Evolutionary conservation across 1,140 invertebrate genomes (phyloP), one percentile per base, ranked within the genome.

Genomic region (Wasmannia auropunctata): DNA sequence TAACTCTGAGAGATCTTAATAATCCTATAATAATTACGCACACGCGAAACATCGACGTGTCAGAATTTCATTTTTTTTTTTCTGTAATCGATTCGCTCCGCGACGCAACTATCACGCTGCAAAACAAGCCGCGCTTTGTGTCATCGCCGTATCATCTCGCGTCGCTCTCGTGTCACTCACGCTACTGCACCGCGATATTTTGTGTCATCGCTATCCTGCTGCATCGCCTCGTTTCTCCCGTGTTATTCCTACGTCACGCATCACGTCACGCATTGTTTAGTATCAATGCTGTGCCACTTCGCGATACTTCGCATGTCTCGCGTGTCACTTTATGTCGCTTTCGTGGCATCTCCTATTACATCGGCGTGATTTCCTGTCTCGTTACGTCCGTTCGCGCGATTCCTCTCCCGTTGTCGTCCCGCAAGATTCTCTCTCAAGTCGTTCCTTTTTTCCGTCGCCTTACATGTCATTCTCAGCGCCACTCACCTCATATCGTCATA

Each of bases 281-380:
- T 83, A 83, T 83, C 79, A 83, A 83, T 83, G 79, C 51, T 83
- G 67, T 83, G 67, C 79, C 79, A 83, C 67, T 83, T 74, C 51
- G 79, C 51, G 67, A 83, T 83, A 83, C 79, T 83, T 83, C 25
- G 79, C 40, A 69, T 83, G 67, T 81, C 79, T 81, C 79, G 67
- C 56, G 37, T 83, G 79, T 83, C 79, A 83, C 79, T 83, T 83
- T 83, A 72, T 83, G 67, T 83, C 65, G 79, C 67, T 83, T 83
- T 74, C 67, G 79, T 58, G 79, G 51, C 51, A 28, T 58, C 79
- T 83, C 58, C 60, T 40, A 51, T 87, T 74, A 85, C 77, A 74
- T 72, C 65, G 77, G 62, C 40, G 67, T 70, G 77, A 81, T 81
- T 81, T 81, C 77, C 77, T 81, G 77, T 81, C 77, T 81, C 63